phyloP scores from a whole-genome alignment of 2,113 vertebrate species.

The Neodon shergylaensis region DNA sequence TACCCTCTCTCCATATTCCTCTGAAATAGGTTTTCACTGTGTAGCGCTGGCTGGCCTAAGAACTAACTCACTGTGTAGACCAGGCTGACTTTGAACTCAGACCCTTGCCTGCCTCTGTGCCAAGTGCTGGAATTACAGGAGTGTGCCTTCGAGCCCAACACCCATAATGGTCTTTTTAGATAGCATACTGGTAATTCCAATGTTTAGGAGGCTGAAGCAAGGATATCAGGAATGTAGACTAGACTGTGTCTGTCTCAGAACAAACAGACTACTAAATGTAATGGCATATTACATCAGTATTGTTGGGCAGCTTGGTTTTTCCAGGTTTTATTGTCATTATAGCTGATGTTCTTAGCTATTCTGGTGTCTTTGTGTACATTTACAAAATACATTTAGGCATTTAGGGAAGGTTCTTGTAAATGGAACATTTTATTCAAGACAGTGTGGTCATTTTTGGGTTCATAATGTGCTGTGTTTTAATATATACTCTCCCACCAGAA shows the following conservation, averaged over 20 bases:
- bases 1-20: background rate
- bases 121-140: background rate
- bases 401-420: background rate
- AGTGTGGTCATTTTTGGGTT: background rate
- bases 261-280: background rate
- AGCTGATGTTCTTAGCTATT: background rate
- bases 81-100: background rate
- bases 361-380: background rate
- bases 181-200: background rate
- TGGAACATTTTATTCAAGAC: background rate
- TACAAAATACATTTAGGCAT: background rate
- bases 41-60: background rate
- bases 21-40: background rate
- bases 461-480: background rate
- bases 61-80: background rate
- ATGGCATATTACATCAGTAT: background rate
- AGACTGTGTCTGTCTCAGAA: no score
- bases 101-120: background rate
- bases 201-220: background rate
- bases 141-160: background rate
- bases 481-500: background rate
- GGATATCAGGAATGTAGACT: background rate
- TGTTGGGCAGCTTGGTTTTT: constrained; percentile 12
- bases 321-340: background rate
- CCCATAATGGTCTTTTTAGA: background rate